These are phyloP conservation scores for Ceratotherium simum DNA, from an alignment of 2,113 vertebrate species.

Conservation along the genomic window DNA sequence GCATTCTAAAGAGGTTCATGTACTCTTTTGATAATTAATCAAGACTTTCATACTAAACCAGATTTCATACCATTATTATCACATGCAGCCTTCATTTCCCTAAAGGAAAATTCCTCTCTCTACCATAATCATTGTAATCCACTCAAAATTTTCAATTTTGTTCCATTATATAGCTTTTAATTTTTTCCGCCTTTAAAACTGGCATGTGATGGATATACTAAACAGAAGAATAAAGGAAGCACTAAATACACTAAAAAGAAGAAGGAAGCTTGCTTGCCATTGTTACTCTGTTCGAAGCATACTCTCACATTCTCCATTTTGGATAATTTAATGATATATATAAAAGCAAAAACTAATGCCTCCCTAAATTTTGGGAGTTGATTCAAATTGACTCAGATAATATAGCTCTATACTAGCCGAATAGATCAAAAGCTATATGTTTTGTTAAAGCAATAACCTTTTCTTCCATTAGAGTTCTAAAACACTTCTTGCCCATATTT, in stretches of 20 bases:
- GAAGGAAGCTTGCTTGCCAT: not conserved
- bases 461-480: conserved; percentile 32
- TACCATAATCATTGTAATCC: not conserved
- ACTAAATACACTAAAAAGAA: not conserved
- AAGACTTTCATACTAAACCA: not conserved
- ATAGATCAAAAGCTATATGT: not conserved
- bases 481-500: conserved; percentile 43
- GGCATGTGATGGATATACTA: not conserved
- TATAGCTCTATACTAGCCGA: not conserved
- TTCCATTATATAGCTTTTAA: not conserved
- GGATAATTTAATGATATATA: not conserved
- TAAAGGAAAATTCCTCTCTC: not conserved
- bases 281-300: not conserved
- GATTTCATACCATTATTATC: not conserved
- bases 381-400: not conserved
- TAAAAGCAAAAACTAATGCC: not conserved
- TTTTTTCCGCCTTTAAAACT: not conserved
- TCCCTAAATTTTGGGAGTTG: not conserved
- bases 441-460: conserved; percentile 33
- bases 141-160: not conserved
- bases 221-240: not conserved
- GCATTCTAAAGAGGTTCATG: not conserved
- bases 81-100: not conserved
- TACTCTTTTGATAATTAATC: not conserved
- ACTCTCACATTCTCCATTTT: not conserved